A percentile compares a stretch with the other conserved stretches of the same genome.
These are phyloP conservation scores for Melinaea marsaeus DNA, from an alignment of 2,888 invertebrate species.

Conservation along the genomic window DNA sequence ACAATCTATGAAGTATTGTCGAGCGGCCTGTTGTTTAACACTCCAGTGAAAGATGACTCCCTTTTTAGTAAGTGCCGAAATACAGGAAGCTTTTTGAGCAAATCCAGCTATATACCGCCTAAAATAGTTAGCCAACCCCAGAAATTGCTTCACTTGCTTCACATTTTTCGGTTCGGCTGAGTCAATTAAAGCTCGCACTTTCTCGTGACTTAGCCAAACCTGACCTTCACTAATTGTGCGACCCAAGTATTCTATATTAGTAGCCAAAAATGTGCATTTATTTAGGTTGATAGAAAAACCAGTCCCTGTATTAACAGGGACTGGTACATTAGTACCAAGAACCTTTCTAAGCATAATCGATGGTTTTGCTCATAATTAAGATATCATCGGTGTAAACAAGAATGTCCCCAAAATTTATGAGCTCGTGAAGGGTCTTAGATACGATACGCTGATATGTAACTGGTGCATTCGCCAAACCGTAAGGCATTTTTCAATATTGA, in stretches of 20 bases:
- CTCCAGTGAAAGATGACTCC: conserved; percentile 14
- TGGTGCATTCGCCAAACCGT: neutral
- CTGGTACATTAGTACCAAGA: neutral
- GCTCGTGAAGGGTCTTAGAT: no score
- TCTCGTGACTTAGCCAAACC: no score
- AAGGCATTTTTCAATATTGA: neutral
- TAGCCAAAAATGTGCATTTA: no score
- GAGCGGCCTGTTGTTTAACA: neutral
- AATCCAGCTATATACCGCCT: conserved; percentile 27
- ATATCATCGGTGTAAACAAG: neutral
- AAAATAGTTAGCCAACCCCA: neutral
- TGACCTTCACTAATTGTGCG: no score
- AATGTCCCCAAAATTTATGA: no score
- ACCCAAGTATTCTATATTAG: no score
- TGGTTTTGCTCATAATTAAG: neutral
- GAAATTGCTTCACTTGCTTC: no score
- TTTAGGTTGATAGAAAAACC: no score
- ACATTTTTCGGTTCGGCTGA: no score
- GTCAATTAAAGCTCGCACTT: no score
- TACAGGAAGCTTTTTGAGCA: conserved; percentile 34
- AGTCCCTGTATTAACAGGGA: no score
- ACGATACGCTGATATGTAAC: no score
- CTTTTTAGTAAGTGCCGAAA: conserved; percentile 27
- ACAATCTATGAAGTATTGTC: neutral
- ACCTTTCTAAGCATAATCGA: neutral